Evolutionary conservation across 2,797 vertebrate species (phyloP).

Genomic region (Amblyopsis hoosieri): DNA sequence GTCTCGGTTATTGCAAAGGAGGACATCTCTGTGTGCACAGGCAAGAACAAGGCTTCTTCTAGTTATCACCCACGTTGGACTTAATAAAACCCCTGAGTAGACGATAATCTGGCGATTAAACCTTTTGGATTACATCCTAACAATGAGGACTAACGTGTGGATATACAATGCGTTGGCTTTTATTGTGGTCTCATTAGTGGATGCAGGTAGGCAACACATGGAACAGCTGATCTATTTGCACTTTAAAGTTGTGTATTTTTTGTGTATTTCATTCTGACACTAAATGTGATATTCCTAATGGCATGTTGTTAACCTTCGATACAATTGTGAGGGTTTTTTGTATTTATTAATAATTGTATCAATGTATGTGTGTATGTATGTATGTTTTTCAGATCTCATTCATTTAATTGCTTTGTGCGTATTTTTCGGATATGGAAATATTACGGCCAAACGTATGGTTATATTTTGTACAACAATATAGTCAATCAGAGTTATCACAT

Average conservation of each 20-base stretch:
- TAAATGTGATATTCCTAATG: no score
- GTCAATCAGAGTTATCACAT: no score
- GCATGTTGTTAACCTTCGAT: no score
- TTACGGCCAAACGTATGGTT: no score
- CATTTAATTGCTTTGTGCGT: no score
- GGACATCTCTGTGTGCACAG: constrained; percentile 65
- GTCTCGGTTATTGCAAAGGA: constrained; percentile 83
- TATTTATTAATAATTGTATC: no score
- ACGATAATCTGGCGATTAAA: constrained; percentile 3
- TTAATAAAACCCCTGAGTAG: constrained; percentile 25
- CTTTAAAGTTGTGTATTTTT: neutral
- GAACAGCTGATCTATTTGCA: neutral
- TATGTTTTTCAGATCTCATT: no score
- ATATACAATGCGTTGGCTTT: constrained; percentile 81
- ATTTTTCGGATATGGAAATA: no score
- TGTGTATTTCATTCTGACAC: no score
- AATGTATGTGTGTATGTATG: no score
- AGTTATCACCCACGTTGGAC: constrained; percentile 50
- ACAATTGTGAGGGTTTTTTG: no score
- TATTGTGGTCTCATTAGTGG: constrained; percentile 56
- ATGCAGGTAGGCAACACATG: constrained; percentile 67
- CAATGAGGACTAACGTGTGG: constrained; percentile 78
- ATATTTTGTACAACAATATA: no score
- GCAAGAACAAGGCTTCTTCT: constrained; percentile 34
- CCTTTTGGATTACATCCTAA: constrained; percentile 54